phyloP scores from a whole-genome alignment of 1,140 invertebrate genomes.

The Trichogramma pretiosum region DNA sequence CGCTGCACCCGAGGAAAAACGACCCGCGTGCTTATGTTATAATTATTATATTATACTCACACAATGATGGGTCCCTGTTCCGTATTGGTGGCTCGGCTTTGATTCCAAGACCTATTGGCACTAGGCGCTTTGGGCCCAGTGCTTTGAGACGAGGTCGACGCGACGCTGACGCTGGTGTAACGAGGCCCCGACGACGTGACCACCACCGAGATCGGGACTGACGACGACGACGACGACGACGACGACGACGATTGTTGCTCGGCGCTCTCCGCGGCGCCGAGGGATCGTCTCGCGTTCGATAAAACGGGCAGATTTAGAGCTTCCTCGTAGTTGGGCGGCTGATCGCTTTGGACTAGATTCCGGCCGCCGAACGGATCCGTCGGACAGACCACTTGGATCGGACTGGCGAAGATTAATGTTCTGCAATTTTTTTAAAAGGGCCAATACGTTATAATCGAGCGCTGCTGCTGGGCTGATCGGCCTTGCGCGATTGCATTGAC shows the following conservation, averaged over 20 bases:
- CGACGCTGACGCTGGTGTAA: too few relatives aligned
- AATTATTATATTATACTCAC: too few relatives aligned
- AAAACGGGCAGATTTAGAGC: slow-evolving; percentile 46
- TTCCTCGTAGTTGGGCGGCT: slow-evolving; percentile 47
- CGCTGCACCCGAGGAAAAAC: too few relatives aligned
- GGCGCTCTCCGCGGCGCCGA: slow-evolving; percentile 25
- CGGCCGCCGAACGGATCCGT: slow-evolving; percentile 53
- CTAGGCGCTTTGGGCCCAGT: background rate
- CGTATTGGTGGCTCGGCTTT: slow-evolving; percentile 23
- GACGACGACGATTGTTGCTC: slow-evolving; percentile 4
- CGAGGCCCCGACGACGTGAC: slow-evolving; percentile 13
- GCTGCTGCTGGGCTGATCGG: too few relatives aligned
- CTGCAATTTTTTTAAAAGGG: too few relatives aligned
- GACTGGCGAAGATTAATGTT: slow-evolving; percentile 52
- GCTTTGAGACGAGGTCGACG: background rate
- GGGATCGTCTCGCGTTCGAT: slow-evolving; percentile 45
- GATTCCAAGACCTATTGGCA: slow-evolving; percentile 15
- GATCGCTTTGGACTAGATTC: slow-evolving; percentile 37
- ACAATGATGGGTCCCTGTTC: too few relatives aligned
- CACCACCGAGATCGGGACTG: slow-evolving; percentile 6
- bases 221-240: slow-evolving; percentile 7
- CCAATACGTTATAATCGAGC: too few relatives aligned
- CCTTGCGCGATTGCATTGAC: too few relatives aligned
- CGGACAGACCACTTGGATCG: slow-evolving; percentile 52
- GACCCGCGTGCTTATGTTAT: too few relatives aligned